Evolutionary conservation across 92 coral and sea anemone species (phyloP), one percentile per base, ranked within the genome.

Genomic region (Metridium senile): DNA sequence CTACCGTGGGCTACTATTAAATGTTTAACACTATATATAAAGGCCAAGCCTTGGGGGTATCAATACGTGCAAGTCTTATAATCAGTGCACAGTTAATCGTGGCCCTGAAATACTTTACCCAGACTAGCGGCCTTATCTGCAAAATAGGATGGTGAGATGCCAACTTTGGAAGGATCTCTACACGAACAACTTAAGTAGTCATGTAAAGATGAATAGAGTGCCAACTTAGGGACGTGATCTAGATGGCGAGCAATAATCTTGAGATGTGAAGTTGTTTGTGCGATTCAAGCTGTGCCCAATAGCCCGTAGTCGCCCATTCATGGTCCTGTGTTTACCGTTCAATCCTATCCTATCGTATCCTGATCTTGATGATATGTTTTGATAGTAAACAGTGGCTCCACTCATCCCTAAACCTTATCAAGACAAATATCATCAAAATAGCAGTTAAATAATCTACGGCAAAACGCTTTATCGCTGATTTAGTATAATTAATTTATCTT

Each of bases 211-310:
- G 49, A 39, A n/a, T n/a, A n/a, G n/a, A n/a, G n/a, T n/a, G 49
- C 49, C 13, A 4, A 13, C 13, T 39, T 39, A 4, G 8, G 13
- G 49, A 39, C 49, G 49, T 39, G 6, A 4, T 6, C 13, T 39
- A 39, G 49, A 39, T 39, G 49, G 49, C 13, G 49, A 13, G 13
- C 49, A 39, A 39, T 39, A 39, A 13, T 39, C 13, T 39, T 4
- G 49, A 39, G 49, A 39, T 39, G 13, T 39, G 49, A 39, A 4
- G 49, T 39, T 13, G 49, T 39, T 39, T 39, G 49, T 39, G 49
- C 49, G 22, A 59, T 19, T 21, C 65, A 59, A 59, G 65, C 65
- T 21, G 65, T 59, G 65, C 28, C 1, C 27, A 59, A 59, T n/a
- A 23, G 7, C 65, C 65, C 28, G 2, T 59, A 28, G 29, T 7